These are phyloP conservation scores for Sthenelais limicola DNA, from an alignment of 2,888 invertebrate genomes.

Conservation along the genomic window DNA sequence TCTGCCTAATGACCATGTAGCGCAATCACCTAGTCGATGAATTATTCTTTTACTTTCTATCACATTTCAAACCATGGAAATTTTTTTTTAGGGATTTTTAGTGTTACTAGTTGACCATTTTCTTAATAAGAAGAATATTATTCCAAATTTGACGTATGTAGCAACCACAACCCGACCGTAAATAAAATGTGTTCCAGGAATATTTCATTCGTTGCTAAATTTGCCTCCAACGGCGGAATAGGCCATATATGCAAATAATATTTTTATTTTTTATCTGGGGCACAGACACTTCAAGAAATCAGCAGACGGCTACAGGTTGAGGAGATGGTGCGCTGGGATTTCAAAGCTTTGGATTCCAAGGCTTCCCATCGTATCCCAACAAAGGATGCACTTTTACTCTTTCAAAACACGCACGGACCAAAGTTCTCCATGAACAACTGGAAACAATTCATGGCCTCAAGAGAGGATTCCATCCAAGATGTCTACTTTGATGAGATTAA, in stretches of 20 bases:
- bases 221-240: too few relatives aligned
- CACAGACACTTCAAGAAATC: constrained; percentile 57
- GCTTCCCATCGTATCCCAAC: constrained; percentile 58
- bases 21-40: too few relatives aligned
- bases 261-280: too few relatives aligned
- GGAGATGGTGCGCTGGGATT: constrained; percentile 67
- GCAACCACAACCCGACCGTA: not conserved
- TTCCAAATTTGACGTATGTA: not conserved
- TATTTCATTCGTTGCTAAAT: too few relatives aligned
- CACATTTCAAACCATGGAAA: not conserved
- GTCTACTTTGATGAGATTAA: constrained; percentile 66
- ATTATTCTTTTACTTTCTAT: too few relatives aligned
- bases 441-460: constrained; percentile 58
- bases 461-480: constrained; percentile 51
- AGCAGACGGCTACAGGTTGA: constrained; percentile 59
- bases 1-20: too few relatives aligned
- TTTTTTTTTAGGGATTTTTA: not conserved
- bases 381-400: constrained; percentile 61
- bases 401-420: constrained; percentile 64
- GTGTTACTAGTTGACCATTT: not conserved
- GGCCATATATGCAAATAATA: too few relatives aligned
- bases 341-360: constrained; percentile 51
- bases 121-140: not conserved
- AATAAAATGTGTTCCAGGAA: not conserved
- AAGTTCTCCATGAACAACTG: constrained; percentile 62